Evolutionary conservation across 2,888 invertebrate species (phyloP), one percentile per base, ranked within the genome.

Genomic region (Acleris emargana): DNA sequence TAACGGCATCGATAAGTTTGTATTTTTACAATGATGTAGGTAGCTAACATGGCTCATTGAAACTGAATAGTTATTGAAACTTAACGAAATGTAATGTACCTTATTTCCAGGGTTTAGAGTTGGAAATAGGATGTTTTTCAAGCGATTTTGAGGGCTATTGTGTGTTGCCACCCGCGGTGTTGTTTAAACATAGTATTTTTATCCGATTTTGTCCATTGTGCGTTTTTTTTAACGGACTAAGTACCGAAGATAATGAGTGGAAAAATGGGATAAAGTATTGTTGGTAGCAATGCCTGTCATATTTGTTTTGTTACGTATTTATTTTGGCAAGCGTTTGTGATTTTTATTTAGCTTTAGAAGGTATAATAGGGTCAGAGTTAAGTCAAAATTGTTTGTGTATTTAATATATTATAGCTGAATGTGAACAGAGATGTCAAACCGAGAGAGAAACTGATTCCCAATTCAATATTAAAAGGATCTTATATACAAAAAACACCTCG

Each of bases 241-340:
- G 82, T 77, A 79, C 78, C 81, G 80, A 68, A 78, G 58, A 77
- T 84, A 85, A 87, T 85, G 78, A 80, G 75, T 75, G 80, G 77
- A 78, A 83, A 81, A 84, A 86, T 85, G 82, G 83, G 82, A 84
- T 84, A 72, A 82, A 69, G 75, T 55, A 71, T 79, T 80, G 76
- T 73, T 49, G 60, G 72, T 68, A 53, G 67, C 47, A 54, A 53
- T 68, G 70, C 68, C 60, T 69, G 76, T 76, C 74, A 74, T 76
- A 70, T 76, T 70, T 69, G 68, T 68, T 69, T 71, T 71, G 69
- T 69, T 70, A 53, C 71, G 68, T 67, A 52, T 58, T 58, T 58
- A 52, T 58, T 52, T 58, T 43, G 57, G 58, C 25, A 53, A 53
- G 6, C 53, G 58, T 42, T 59, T 49, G 18, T 17, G 38, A 20